Conservation (phyloP, 2,797 vertebrate genomes). For the Sebastes glaucus region DNA sequence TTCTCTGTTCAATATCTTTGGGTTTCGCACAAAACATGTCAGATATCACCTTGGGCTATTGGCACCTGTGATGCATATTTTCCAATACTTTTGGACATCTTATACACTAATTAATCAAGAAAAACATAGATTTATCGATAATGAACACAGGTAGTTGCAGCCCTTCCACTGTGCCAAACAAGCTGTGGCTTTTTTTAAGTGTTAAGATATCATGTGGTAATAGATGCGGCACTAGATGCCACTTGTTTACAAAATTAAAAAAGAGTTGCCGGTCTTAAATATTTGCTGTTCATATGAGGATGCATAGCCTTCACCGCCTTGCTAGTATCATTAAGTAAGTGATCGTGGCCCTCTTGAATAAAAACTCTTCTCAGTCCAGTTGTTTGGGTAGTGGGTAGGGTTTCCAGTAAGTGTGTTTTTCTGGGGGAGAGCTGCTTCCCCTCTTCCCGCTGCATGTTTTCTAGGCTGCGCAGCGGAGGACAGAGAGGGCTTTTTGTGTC, state of each 20-base stretch:
- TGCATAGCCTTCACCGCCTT: not conserved
- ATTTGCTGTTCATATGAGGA: not conserved
- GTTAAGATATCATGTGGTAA: not conserved
- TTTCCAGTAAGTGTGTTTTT: conserved; percentile 65
- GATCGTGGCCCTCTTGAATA: not conserved
- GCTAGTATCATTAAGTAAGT: conserved; percentile 12
- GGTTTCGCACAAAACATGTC: not conserved
- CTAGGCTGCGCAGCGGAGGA: conserved; percentile 40
- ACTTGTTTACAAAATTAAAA: not conserved
- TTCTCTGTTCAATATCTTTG: not conserved
- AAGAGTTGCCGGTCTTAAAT: not conserved
- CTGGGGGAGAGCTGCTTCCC: conserved; percentile 45
- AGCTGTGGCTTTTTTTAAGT: not conserved
- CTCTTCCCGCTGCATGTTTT: conserved; percentile 67
- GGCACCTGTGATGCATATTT: not conserved
- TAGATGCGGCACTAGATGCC: not conserved
- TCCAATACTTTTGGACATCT: not conserved
- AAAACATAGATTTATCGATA: not conserved
- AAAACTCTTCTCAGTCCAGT: conserved; percentile 33
- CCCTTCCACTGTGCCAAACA: not conserved
- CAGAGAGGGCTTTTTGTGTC: conserved; percentile 69
- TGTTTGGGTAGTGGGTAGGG: conserved; percentile 66
- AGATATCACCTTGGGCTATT: not conserved
- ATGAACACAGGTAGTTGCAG: not conserved
- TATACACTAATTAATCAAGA: not conserved